Evolutionary conservation across 2,797 vertebrate species (phyloP).

Genomic region (Pelochelys cantorii): DNA sequence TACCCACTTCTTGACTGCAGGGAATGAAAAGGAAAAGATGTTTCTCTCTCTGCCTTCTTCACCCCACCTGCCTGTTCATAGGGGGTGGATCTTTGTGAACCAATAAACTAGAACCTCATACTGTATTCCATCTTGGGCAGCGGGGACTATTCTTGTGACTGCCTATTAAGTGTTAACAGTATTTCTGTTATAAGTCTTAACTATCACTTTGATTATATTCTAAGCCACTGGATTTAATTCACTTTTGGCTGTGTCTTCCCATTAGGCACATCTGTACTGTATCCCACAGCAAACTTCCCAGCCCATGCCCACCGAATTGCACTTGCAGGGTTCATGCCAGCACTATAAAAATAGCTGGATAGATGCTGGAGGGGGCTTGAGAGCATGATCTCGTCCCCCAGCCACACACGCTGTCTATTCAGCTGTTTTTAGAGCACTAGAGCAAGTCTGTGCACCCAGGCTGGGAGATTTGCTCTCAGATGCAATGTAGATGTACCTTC

Average conservation of each 20-base stretch:
- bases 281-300: not conserved
- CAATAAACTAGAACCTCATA: not conserved
- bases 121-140: not conserved
- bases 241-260: not conserved
- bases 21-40: not conserved
- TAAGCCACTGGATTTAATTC: not conserved
- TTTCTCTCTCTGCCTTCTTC: not conserved
- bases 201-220: not conserved
- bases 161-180: not conserved
- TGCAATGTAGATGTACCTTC: not conserved
- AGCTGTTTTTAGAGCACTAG: not conserved
- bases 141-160: not conserved
- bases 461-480: not conserved
- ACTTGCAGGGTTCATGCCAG: not conserved
- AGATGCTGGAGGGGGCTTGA: not conserved
- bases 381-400: not conserved
- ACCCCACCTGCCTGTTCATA: not conserved
- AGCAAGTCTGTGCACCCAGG: not conserved
- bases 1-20: not conserved
- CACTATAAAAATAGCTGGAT: not conserved
- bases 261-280: not conserved
- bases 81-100: not conserved
- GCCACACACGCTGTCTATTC: rapidly evolving
- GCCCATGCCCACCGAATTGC: not conserved
- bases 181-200: not conserved